These are phyloP conservation scores for Pristiophorus japonicus DNA, from an alignment of 2,113 vertebrate species.

Conservation along the genomic window DNA sequence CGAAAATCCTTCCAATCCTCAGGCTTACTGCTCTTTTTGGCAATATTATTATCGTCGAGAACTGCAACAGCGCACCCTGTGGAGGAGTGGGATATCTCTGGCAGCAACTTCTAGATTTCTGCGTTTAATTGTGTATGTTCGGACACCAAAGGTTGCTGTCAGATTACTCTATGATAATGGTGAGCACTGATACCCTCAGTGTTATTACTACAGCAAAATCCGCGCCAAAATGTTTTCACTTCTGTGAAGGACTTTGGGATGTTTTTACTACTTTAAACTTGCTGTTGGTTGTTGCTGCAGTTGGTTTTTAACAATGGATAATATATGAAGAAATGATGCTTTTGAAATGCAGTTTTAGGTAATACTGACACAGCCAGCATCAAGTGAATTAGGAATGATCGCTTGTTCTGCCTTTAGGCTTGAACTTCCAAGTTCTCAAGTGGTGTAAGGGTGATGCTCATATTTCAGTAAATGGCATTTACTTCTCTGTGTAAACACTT, in stretches of 20 bases:
- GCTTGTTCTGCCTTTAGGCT: background rate
- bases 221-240: background rate
- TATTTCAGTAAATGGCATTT: background rate
- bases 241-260: background rate
- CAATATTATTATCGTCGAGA: too few species aligned
- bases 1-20: too few species aligned
- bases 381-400: background rate
- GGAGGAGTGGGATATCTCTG: too few species aligned
- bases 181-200: too few species aligned
- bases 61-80: too few species aligned
- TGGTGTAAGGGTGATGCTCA: background rate
- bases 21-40: too few species aligned
- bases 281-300: background rate
- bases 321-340: background rate
- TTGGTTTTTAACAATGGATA: background rate
- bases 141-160: too few species aligned
- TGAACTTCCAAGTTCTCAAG: background rate
- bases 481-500: background rate
- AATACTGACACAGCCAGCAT: background rate
- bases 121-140: too few species aligned
- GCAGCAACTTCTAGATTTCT: too few species aligned
- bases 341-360: background rate
- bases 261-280: background rate
- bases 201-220: too few species aligned
- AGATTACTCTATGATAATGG: too few species aligned